Conservation (phyloP, 2,888 invertebrate species). For the Brenthis daphne region DNA sequence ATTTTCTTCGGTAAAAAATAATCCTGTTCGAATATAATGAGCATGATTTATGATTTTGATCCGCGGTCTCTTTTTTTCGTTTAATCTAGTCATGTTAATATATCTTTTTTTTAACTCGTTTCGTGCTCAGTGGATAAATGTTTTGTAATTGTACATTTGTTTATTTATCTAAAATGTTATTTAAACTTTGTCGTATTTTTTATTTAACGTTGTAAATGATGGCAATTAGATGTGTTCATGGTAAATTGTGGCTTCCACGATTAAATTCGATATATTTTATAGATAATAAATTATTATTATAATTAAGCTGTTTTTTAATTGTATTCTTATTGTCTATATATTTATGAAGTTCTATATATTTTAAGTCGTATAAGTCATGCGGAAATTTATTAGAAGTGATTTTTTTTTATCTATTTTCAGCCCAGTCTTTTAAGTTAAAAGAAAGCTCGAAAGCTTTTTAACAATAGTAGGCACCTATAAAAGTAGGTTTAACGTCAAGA, state of each 20-base stretch:
- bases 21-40: constrained; percentile 81
- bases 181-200: constrained; percentile 29
- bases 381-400: too few species aligned
- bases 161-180: constrained; percentile 36
- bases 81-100: constrained; percentile 77
- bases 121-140: constrained; percentile 37
- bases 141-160: constrained; percentile 38
- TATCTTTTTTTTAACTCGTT: constrained; percentile 68
- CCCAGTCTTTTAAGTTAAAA: too few species aligned
- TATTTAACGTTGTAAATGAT: constrained; percentile 16
- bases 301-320: neutral
- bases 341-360: too few species aligned
- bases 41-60: constrained; percentile 81
- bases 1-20: constrained; percentile 80
- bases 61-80: constrained; percentile 64
- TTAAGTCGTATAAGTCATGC: too few species aligned
- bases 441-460: too few species aligned
- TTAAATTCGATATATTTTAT: neutral
- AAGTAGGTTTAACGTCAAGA: too few species aligned
- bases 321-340: neutral
- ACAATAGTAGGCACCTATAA: too few species aligned
- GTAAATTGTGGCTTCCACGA: neutral
- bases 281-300: neutral
- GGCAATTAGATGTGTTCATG: constrained; percentile 1
- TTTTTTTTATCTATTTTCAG: too few species aligned